phyloP scores from a whole-genome alignment of 2,888 invertebrate genomes.

The Charanyca ferruginea region DNA sequence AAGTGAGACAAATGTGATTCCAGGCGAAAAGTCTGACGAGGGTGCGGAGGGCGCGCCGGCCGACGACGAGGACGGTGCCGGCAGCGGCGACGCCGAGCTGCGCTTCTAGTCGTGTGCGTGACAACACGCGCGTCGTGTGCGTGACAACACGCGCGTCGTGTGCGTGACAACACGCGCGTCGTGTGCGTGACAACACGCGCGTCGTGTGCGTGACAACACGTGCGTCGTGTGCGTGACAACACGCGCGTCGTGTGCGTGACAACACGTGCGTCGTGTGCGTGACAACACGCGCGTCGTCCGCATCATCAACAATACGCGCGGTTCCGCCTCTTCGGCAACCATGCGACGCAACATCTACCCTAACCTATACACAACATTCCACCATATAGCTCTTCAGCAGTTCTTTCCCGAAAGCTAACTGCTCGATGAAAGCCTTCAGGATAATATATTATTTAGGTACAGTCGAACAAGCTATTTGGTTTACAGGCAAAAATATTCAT shows the following conservation, averaged over 20 bases:
- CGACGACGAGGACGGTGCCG: constrained; percentile 94
- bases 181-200: too few species aligned
- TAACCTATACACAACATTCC: neutral
- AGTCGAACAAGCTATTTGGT: too few species aligned
- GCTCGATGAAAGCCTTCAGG: constrained; percentile 5
- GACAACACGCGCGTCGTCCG: too few species aligned
- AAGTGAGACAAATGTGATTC: neutral
- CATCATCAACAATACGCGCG: too few species aligned
- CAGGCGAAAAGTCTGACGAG: constrained; percentile 60
- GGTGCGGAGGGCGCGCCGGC: constrained; percentile 89
- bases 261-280: too few species aligned
- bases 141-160: too few species aligned
- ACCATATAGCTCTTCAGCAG: neutral
- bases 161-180: too few species aligned
- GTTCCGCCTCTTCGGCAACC: too few species aligned
- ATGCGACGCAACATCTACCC: neutral
- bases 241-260: too few species aligned
- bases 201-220: too few species aligned
- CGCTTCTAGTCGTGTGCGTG: constrained; percentile 61
- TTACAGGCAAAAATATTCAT: too few species aligned
- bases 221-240: too few species aligned
- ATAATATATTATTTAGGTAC: constrained; percentile 5
- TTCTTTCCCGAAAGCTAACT: neutral
- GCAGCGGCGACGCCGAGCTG: constrained; percentile 92
- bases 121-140: neutral